Conservation (phyloP, 2,888 invertebrate genomes). For the Drosophila ustulata region DNA sequence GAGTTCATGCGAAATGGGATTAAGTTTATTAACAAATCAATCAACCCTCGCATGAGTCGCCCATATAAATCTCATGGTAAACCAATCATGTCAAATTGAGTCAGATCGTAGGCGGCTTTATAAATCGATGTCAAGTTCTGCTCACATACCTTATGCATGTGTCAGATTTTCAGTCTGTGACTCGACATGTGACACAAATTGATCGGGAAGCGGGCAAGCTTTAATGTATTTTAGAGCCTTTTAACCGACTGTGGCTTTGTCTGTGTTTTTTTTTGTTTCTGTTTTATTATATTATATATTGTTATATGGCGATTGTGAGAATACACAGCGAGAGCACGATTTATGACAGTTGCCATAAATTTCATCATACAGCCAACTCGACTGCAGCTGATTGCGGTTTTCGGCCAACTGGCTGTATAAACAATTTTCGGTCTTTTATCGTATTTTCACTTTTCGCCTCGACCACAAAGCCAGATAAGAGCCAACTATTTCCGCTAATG, state of each 20-base stretch:
- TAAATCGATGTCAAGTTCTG: constrained; percentile 46
- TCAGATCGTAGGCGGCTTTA: constrained; percentile 46
- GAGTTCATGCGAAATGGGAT: neutral
- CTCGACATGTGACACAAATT: constrained; percentile 14
- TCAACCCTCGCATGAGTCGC: constrained; percentile 16
- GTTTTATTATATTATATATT: constrained; percentile 1
- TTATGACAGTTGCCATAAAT: constrained; percentile 74
- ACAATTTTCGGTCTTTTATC: constrained; percentile 73
- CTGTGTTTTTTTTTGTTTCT: constrained; percentile 2
- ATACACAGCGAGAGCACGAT: constrained; percentile 35
- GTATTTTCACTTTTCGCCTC: constrained; percentile 67
- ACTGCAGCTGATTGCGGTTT: constrained; percentile 34
- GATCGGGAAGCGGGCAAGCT: neutral
- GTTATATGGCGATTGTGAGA: constrained; percentile 7
- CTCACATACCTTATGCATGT: constrained; percentile 7
- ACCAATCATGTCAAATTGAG: constrained; percentile 72
- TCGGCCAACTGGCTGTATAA: constrained; percentile 60
- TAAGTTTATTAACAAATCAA: constrained; percentile 17
- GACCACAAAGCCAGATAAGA: constrained; percentile 51
- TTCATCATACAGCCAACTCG: constrained; percentile 52
- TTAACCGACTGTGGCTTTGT: constrained; percentile 18
- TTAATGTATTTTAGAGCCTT: constrained; percentile 54
- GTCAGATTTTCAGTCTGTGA: constrained; percentile 12
- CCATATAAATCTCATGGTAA: constrained; percentile 65
- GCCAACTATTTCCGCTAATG: constrained; percentile 64